A percentile compares a stretch with the other conserved stretches of the same genome.
Evolutionary conservation across 2,797 vertebrate genomes (phyloP).

Genomic region (Arvicola amphibius): DNA sequence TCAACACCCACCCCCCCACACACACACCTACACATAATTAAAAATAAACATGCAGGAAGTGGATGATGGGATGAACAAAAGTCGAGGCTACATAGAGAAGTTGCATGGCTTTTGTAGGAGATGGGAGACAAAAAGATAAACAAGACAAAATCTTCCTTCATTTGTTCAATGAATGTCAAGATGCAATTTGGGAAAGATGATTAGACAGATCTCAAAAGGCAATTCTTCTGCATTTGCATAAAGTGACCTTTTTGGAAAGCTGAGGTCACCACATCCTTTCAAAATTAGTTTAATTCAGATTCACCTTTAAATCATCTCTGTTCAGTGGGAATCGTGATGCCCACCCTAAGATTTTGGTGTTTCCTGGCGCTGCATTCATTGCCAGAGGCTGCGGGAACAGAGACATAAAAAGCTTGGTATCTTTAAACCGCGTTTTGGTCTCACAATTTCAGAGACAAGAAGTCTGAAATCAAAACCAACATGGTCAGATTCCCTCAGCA

Average conservation of each 20-base stretch:
- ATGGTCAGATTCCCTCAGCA: background rate
- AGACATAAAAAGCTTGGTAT: background rate
- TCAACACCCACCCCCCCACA: background rate
- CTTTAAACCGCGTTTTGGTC: background rate
- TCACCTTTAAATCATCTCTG: background rate
- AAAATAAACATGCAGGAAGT: background rate
- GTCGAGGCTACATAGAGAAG: background rate
- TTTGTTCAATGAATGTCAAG: background rate
- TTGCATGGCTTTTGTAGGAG: background rate
- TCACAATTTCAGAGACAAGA: background rate
- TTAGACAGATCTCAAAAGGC: background rate
- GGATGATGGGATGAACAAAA: background rate
- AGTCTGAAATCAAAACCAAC: background rate
- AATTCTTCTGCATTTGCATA: background rate
- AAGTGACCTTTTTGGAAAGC: background rate
- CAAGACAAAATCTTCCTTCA: background rate
- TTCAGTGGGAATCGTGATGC: background rate
- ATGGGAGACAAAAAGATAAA: background rate
- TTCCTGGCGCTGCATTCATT: background rate
- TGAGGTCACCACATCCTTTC: background rate
- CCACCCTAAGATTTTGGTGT: background rate
- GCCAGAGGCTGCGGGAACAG: background rate
- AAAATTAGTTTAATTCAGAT: conserved; percentile 20
- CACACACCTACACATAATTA: background rate
- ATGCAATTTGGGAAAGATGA: conserved; percentile 2